Conservation (phyloP, 1,140 invertebrate species). For the Brachionus manjavacas region DNA sequence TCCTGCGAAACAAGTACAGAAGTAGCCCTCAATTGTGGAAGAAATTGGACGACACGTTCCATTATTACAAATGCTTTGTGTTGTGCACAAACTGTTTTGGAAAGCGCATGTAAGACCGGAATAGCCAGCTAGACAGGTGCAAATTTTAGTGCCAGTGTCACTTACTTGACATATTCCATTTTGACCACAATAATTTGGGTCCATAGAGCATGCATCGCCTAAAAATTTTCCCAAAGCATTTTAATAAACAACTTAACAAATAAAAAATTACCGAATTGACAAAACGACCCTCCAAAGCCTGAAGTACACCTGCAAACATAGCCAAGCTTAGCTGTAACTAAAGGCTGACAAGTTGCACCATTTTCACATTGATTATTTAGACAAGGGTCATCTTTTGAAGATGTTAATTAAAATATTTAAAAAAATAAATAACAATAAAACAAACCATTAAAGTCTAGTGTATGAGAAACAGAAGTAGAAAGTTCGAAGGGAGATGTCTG, state of each 20-base stretch:
- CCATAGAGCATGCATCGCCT: neutral
- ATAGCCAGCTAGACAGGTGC: neutral
- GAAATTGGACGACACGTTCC: neutral
- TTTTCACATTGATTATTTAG: constrained; percentile 12
- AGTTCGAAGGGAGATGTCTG: neutral
- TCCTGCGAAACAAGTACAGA: neutral
- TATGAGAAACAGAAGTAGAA: neutral
- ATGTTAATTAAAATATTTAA: neutral
- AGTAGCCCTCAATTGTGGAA: neutral
- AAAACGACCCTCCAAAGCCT: neutral
- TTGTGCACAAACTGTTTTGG: neutral
- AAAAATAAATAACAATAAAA: neutral
- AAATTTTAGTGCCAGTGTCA: neutral
- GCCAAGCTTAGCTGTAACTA: neutral
- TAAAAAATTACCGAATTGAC: neutral
- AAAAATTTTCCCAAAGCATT: neutral
- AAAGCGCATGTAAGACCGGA: neutral
- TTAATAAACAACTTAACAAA: too few relatives aligned
- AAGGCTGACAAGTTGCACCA: neutral
- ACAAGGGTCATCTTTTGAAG: constrained; percentile 5
- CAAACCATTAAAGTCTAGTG: neutral
- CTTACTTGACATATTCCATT: neutral
- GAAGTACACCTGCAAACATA: neutral
- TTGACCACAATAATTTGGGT: neutral
- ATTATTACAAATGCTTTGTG: neutral